phyloP scores from a whole-genome alignment of 1,140 invertebrate species.

The Cyclina sinensis region DNA sequence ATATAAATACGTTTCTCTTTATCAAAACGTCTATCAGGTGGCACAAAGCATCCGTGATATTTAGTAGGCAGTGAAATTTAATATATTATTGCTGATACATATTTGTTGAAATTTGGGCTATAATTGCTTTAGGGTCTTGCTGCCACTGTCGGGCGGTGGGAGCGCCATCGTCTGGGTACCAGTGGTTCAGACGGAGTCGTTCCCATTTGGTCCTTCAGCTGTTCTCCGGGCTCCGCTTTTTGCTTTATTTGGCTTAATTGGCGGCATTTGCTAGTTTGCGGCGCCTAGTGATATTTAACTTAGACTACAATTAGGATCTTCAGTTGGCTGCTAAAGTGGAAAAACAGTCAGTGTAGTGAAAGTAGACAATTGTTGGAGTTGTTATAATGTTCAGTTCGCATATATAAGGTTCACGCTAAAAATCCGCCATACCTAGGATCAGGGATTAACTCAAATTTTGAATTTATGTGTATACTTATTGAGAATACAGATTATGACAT shows the following conservation, averaged over 20 bases:
- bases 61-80: conserved; percentile 16
- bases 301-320: conserved; percentile 10
- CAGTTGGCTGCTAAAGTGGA: not conserved
- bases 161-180: not conserved
- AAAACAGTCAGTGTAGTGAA: too few species aligned
- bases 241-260: too few species aligned
- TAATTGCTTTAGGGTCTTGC: not conserved
- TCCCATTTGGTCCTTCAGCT: not conserved
- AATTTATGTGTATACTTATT: conserved; percentile 27
- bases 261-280: too few species aligned
- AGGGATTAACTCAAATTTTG: too few species aligned
- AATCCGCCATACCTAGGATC: too few species aligned
- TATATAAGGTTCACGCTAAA: too few species aligned
- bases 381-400: conserved; percentile 1
- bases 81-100: not conserved
- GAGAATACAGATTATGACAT: not conserved
- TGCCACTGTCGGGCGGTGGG: not conserved
- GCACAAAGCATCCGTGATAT: not conserved
- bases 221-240: too few species aligned
- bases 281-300: conserved; percentile 19
- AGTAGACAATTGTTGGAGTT: conserved; percentile 20
- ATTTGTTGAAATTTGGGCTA: not conserved
- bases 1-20: not conserved
- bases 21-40: not conserved
- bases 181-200: not conserved